These are phyloP conservation scores for Indicator indicator DNA, from an alignment of 2,113 vertebrate species.

Conservation along the genomic window DNA sequence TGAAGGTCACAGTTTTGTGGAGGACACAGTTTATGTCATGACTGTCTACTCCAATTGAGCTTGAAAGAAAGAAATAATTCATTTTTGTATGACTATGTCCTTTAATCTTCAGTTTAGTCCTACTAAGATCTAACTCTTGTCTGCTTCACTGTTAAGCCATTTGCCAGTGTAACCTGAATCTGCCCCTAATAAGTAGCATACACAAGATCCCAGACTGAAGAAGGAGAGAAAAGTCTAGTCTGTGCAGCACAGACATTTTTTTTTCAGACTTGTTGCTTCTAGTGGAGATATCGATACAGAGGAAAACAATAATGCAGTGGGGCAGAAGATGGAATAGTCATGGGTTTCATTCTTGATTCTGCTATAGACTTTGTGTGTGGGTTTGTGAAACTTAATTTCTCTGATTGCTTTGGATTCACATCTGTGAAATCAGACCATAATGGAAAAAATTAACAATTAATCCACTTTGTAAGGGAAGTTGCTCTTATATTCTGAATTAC, in stretches of 20 bases:
- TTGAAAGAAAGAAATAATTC: not conserved
- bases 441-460: not conserved
- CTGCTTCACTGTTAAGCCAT: not conserved
- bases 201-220: not conserved
- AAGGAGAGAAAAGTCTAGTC: not conserved
- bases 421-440: not conserved
- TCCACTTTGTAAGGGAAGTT: not conserved
- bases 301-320: not conserved
- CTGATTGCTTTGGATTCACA: not conserved
- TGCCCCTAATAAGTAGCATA: accelerated
- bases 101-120: not conserved
- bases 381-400: not conserved
- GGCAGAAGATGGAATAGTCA: not conserved
- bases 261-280: not conserved
- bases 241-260: not conserved
- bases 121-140: not conserved
- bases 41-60: not conserved
- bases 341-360: not conserved
- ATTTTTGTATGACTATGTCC: not conserved
- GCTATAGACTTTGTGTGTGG: not conserved
- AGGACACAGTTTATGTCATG: not conserved
- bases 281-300: not conserved
- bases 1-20: not conserved
- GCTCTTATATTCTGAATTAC: not conserved
- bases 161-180: not conserved